phyloP scores from a whole-genome alignment of 2,797 vertebrate genomes.

The Agapornis canus region DNA sequence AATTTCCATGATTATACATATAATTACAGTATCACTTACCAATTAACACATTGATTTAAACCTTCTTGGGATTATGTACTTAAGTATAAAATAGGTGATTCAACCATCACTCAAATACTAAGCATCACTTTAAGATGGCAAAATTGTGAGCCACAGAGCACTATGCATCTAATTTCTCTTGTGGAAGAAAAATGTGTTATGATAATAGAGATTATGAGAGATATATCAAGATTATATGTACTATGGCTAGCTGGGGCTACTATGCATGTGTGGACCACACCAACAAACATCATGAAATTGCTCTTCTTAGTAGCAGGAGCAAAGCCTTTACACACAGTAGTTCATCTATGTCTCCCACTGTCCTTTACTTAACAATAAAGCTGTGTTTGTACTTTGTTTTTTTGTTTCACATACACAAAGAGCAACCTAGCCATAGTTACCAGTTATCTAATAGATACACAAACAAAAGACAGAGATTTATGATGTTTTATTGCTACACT shows the following conservation, averaged over 20 bases:
- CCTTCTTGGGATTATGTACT: slow-evolving; percentile 76
- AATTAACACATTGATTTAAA: slow-evolving; percentile 82
- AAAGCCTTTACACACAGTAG: not conserved
- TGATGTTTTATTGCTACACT: not conserved
- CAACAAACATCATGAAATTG: not conserved
- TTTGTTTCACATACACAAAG: not conserved
- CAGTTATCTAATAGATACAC: slow-evolving; percentile 18
- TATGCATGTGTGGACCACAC: slow-evolving; percentile 8
- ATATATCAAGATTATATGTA: not conserved
- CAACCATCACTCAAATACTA: slow-evolving; percentile 65
- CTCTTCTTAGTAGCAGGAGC: not conserved
- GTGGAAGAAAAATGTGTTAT: slow-evolving; percentile 3
- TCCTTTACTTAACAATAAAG: slow-evolving; percentile 43
- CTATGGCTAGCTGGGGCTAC: not conserved
- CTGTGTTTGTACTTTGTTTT: not conserved
- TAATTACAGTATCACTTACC: slow-evolving; percentile 81
- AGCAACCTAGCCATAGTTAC: slow-evolving; percentile 7
- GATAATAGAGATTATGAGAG: not conserved
- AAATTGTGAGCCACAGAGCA: slow-evolving; percentile 3
- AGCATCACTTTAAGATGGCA: slow-evolving; percentile 39
- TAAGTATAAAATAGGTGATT: slow-evolving; percentile 73
- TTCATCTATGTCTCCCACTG: slow-evolving; percentile 34
- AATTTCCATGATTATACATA: slow-evolving; percentile 79
- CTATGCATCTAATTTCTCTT: slow-evolving; percentile 47
- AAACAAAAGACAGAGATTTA: slow-evolving; percentile 60